Conservation (phyloP, 2,113 vertebrate genomes). For the Nesoenas mayeri region DNA sequence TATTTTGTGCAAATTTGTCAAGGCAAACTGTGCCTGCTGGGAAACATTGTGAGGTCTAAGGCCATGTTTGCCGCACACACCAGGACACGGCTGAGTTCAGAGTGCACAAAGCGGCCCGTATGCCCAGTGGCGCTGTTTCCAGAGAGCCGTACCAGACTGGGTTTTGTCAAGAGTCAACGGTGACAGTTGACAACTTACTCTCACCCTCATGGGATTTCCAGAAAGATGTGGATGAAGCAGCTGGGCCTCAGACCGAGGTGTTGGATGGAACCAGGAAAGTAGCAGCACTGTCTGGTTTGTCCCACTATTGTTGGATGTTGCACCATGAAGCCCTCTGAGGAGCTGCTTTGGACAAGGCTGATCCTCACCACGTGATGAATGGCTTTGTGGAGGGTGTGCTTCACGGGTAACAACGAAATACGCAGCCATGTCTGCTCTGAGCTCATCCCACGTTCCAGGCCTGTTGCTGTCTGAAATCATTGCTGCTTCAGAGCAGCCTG, state of each 20-base stretch:
- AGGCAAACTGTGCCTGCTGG: background rate
- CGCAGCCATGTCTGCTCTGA: background rate
- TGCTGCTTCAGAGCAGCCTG: background rate
- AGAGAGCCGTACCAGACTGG: background rate
- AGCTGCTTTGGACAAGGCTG: background rate
- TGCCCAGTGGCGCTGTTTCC: fast-evolving
- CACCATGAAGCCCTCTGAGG: background rate
- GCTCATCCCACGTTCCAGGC: background rate
- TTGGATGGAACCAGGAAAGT: background rate
- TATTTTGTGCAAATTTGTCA: background rate
- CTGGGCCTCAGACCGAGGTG: fast-evolving
- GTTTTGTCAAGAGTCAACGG: background rate
- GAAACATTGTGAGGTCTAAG: fast-evolving
- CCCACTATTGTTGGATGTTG: fast-evolving
- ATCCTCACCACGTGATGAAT: background rate
- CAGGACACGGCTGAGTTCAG: fast-evolving
- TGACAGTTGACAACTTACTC: fast-evolving
- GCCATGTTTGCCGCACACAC: fast-evolving
- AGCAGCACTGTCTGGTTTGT: background rate
- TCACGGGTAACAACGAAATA: background rate
- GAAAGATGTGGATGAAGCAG: background rate
- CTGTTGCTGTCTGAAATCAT: background rate
- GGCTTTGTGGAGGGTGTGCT: background rate
- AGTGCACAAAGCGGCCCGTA: fast-evolving
- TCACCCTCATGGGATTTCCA: fast-evolving